Evolutionary conservation across 2,113 vertebrate genomes (phyloP).

Genomic region (Numenius arquata): DNA sequence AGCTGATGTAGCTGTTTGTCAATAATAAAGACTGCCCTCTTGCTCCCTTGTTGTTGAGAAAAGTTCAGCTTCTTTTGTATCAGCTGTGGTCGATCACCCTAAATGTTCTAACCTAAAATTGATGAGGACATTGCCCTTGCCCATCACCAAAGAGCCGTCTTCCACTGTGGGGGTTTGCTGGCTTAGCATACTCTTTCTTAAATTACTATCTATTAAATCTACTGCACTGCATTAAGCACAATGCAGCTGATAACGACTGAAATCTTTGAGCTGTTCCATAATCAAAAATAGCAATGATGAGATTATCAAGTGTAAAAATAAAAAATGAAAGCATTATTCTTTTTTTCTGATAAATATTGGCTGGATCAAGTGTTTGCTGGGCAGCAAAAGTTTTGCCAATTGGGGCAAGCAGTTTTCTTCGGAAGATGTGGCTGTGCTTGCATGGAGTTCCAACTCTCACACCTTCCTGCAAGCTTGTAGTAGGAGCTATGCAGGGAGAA

Average conservation of each 20-base stretch:
- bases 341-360: background rate
- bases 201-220: background rate
- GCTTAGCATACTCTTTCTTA: background rate
- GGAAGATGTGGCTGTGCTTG: background rate
- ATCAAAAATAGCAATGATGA: background rate
- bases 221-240: background rate
- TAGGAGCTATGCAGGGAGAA: background rate
- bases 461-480: background rate
- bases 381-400: background rate
- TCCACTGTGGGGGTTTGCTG: background rate
- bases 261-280: background rate
- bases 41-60: background rate
- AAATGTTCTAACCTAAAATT: background rate
- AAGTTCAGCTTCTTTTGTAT: background rate
- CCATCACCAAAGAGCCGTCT: background rate
- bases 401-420: background rate
- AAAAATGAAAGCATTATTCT: background rate
- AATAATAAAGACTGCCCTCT: background rate
- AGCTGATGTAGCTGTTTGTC: background rate
- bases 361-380: background rate
- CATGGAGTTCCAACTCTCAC: background rate
- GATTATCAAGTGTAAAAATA: background rate
- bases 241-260: background rate
- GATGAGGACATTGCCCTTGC: background rate
- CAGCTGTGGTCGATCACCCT: background rate